Base-by-base conservation (phyloP, 2,888 invertebrate genomes). In the Tachina grossa region DNA sequence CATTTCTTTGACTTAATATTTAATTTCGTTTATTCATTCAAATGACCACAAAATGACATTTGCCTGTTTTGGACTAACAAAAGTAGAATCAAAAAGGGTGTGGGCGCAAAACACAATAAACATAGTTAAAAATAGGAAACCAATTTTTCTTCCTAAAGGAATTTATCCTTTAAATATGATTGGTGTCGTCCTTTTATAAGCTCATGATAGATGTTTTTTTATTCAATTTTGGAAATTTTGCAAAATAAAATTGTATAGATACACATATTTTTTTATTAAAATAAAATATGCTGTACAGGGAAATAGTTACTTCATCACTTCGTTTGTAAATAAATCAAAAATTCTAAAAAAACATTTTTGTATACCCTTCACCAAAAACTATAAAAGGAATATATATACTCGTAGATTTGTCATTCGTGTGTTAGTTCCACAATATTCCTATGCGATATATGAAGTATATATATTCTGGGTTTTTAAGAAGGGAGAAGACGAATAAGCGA, bases 21-120 rank as follows among this genome's bases (percentile, higher is more conserved):
- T 90, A 90, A 90, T 90, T 91, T 91, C 90, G 90, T 91, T 91
- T 91, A 91, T 91, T 91, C 91, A 91, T 90, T 90, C 90, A 89
- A 90, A 88, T 90, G 90, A 89, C 91, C 91, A 89, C 90, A 91
- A 90, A 91, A 90, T 91, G 91, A 89, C 91, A 91, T 91, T 91
- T 91, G 90, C 90, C 90, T 80, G 49, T 71, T 68, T 78, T 83
- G 78, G 79, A 43, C 57, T 78, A 51, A 10, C 55, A 78, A 55
- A 49, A 65, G 49, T 9, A 47, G 80, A 77, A 77, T 55, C 53
- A 63, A 61, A 65, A 22, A 31, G n/a, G 31, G 19, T 8, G 9
- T 45, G 10, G 1, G 57, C 9, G 5, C 39, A 16, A 41, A 59
- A n/a, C 65, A 47, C 57, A n/a, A n/a, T n/a, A n/a, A 71, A 53